A percentile compares a stretch with the other conserved stretches of the same genome.
These are phyloP conservation scores for Lamellibrachia luymesi DNA, from an alignment of 1,140 invertebrate species.

Conservation along the genomic window DNA sequence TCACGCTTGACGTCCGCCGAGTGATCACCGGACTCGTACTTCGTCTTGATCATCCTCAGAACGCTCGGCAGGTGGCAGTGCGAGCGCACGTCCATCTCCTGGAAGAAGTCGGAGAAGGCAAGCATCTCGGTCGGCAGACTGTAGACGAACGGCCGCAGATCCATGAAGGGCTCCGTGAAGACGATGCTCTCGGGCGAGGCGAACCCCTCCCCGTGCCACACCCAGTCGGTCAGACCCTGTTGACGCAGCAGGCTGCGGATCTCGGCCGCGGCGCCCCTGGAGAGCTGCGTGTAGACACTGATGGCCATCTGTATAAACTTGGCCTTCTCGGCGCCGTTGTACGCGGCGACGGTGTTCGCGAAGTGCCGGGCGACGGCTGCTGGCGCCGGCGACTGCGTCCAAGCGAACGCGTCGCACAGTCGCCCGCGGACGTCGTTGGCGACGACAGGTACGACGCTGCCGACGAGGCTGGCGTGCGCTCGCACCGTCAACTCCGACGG, in stretches of 20 bases:
- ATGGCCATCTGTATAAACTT: slow-evolving; percentile 16
- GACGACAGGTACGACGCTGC: slow-evolving; percentile 24
- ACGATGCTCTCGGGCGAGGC: slow-evolving; percentile 12
- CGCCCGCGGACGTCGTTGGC: slow-evolving; percentile 13
- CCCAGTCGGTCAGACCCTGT: slow-evolving; percentile 13
- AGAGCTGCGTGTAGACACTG: slow-evolving; percentile 20
- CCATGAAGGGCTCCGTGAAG: slow-evolving; percentile 29
- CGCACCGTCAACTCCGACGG: slow-evolving; percentile 18
- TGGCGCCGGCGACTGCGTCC: neutral
- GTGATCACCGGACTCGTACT: neutral
- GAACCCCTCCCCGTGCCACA: slow-evolving; percentile 29
- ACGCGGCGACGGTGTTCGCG: slow-evolving; percentile 15
- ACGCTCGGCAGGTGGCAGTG: slow-evolving; percentile 12
- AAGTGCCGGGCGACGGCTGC: slow-evolving; percentile 21
- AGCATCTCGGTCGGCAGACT: slow-evolving; percentile 22
- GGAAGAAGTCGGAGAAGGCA: slow-evolving; percentile 20
- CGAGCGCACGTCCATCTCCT: slow-evolving; percentile 16
- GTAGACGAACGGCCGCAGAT: slow-evolving; percentile 25
- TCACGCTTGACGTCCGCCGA: slow-evolving; percentile 17
- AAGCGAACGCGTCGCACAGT: slow-evolving; percentile 19
- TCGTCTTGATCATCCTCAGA: slow-evolving; percentile 21
- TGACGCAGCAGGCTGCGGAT: slow-evolving; percentile 5
- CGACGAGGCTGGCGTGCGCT: slow-evolving; percentile 9
- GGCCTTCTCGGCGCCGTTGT: slow-evolving; percentile 16
- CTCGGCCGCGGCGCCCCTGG: neutral